These are phyloP conservation scores for Diplosoma virens DNA, from an alignment of 23 tunicate species.

Conservation along the genomic window DNA sequence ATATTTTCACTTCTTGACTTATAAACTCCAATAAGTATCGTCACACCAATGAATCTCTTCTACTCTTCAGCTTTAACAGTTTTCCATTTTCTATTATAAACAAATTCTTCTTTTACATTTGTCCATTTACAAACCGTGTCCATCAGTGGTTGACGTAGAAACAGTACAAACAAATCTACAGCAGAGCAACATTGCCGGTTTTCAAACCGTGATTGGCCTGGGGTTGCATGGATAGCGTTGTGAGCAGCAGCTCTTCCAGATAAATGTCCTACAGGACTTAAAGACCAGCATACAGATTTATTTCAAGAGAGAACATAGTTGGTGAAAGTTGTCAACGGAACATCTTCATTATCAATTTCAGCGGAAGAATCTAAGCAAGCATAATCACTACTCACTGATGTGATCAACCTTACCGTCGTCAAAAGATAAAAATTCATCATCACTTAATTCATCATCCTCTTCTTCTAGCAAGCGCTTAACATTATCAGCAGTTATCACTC, in stretches of 20 bases:
- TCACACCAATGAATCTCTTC: constrained; percentile 7
- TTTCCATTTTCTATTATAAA: constrained; percentile 2
- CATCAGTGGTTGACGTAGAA: too few species aligned
- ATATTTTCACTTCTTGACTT: background rate
- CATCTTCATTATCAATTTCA: constrained; percentile 8
- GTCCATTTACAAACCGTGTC: too few species aligned
- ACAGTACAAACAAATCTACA: too few species aligned
- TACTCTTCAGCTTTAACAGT: constrained; percentile 4
- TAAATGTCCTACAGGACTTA: constrained; percentile 5
- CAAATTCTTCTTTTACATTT: too few species aligned
- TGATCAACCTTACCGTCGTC: constrained; percentile 13
- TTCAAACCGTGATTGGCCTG: constrained; percentile 5
- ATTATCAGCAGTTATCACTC: background rate
- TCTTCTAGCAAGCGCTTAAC: constrained; percentile 10
- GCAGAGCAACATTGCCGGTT: too few species aligned
- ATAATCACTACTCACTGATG: constrained; percentile 1
- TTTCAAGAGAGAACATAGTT: constrained; percentile 6
- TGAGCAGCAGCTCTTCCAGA: constrained; percentile 9
- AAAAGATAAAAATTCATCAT: constrained; percentile 15
- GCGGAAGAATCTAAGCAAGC: background rate
- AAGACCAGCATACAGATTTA: constrained; percentile 16
- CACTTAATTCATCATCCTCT: background rate
- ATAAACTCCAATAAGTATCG: constrained; percentile 16
- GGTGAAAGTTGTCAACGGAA: background rate
- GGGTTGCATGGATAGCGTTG: constrained; percentile 1